Conservation (phyloP, 1,140 invertebrate species). For the Drosophila dunni region DNA sequence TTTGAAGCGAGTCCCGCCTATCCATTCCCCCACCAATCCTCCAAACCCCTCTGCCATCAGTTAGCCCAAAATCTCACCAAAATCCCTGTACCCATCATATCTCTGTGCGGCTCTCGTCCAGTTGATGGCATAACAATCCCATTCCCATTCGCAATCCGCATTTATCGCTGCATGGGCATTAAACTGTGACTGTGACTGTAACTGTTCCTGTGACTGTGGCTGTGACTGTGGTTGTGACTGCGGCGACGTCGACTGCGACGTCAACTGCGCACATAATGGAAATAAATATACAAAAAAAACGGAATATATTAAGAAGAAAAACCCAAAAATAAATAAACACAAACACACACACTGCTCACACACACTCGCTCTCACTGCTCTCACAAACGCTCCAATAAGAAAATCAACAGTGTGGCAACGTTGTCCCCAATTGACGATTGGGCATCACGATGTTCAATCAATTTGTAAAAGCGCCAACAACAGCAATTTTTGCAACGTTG, state of each 20-base stretch:
- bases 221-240: conserved; percentile 8
- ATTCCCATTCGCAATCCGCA: conserved; percentile 49
- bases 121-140: conserved; percentile 44
- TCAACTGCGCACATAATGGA: conserved; percentile 34
- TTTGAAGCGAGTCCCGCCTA: not conserved
- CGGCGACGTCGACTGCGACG: not conserved
- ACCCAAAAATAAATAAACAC: conserved; percentile 49
- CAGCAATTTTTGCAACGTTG: conserved; percentile 15
- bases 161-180: conserved; percentile 60
- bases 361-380: too few species aligned
- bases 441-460: conserved; percentile 43
- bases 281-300: conserved; percentile 38
- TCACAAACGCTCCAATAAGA: not conserved
- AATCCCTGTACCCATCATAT: conserved; percentile 34
- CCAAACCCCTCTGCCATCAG: not conserved
- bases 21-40: not conserved
- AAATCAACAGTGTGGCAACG: conserved; percentile 51
- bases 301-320: conserved; percentile 8
- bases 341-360: conserved; percentile 31
- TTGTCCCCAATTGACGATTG: conserved; percentile 33
- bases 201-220: conserved; percentile 30
- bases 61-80: conserved; percentile 23
- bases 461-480: conserved; percentile 42
- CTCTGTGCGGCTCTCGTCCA: conserved; percentile 3
- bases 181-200: conserved; percentile 51